These are phyloP conservation scores for Pseudomugil gertrudae DNA, from an alignment of 2,797 vertebrate genomes.

Conservation along the genomic window DNA sequence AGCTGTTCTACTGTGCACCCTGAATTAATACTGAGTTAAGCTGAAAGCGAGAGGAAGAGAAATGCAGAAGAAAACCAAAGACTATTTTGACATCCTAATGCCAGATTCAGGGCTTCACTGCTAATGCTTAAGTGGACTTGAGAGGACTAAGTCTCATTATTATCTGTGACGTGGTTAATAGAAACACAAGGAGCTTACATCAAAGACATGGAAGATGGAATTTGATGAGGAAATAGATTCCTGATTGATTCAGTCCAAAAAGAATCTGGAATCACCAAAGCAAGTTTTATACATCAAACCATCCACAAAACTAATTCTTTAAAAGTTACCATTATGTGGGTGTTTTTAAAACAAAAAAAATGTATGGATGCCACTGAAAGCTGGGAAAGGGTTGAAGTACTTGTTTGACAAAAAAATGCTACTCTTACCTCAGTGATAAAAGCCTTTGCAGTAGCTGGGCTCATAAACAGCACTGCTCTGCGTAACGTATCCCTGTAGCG, in stretches of 20 bases:
- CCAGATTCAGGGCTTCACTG: slow-evolving; percentile 33
- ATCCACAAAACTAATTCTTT: slow-evolving; percentile 2
- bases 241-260: slow-evolving; percentile 4
- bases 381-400: too few relatives aligned
- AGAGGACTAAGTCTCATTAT: slow-evolving; percentile 21
- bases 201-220: slow-evolving; percentile 5
- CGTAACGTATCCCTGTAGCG: slow-evolving; percentile 95
- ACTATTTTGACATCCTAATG: slow-evolving; percentile 18
- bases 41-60: not conserved
- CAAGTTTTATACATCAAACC: slow-evolving; percentile 8
- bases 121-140: slow-evolving; percentile 31
- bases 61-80: not conserved
- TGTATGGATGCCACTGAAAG: not conserved
- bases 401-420: not conserved
- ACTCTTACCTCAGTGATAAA: slow-evolving; percentile 93
- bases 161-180: slow-evolving; percentile 43
- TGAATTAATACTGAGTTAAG: slow-evolving; percentile 23
- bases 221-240: slow-evolving; percentile 18
- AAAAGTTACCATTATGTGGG: not conserved
- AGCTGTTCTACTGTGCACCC: not conserved
- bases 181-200: slow-evolving; percentile 19
- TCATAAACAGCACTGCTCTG: slow-evolving; percentile 95
- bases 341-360: slow-evolving; percentile 4
- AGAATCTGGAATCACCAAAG: not conserved
- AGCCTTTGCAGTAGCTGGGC: slow-evolving; percentile 93